These are phyloP conservation scores for Thereva unica DNA, from an alignment of 2,888 invertebrate species.

Conservation along the genomic window DNA sequence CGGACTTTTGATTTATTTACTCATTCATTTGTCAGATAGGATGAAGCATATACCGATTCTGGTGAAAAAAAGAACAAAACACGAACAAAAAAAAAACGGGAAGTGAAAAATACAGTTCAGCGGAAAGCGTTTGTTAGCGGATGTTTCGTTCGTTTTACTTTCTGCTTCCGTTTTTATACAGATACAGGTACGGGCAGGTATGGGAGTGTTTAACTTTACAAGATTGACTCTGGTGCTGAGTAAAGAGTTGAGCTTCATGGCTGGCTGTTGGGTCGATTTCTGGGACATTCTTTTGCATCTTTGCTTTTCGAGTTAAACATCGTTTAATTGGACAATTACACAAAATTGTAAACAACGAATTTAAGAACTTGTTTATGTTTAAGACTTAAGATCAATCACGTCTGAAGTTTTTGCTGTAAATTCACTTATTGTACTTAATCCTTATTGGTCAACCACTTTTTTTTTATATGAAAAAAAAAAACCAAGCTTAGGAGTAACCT, in stretches of 20 bases:
- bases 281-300: not conserved
- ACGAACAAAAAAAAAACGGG: slow-evolving; percentile 27
- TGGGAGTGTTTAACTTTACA: slow-evolving; percentile 19
- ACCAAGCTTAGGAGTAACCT: no score
- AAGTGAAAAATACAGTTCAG: slow-evolving; percentile 37
- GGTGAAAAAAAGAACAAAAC: not conserved
- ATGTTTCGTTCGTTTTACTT: slow-evolving; percentile 16
- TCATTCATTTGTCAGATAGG: slow-evolving; percentile 47
- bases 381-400: no score
- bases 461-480: no score
- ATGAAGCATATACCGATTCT: slow-evolving; percentile 27
- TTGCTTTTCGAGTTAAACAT: slow-evolving; percentile 20
- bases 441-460: no score
- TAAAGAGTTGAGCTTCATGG: slow-evolving; percentile 25
- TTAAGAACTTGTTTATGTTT: no score
- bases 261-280: slow-evolving; percentile 20
- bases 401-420: no score
- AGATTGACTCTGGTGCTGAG: slow-evolving; percentile 4
- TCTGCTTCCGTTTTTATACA: slow-evolving; percentile 1
- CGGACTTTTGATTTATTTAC: slow-evolving; percentile 49
- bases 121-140: slow-evolving; percentile 37
- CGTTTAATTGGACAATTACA: slow-evolving; percentile 28
- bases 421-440: no score
- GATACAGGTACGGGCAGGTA: slow-evolving; percentile 9
- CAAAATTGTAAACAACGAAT: no score